Evolutionary conservation across 2,113 vertebrate species (phyloP).

Genomic region (Pseudopipra pipra): DNA sequence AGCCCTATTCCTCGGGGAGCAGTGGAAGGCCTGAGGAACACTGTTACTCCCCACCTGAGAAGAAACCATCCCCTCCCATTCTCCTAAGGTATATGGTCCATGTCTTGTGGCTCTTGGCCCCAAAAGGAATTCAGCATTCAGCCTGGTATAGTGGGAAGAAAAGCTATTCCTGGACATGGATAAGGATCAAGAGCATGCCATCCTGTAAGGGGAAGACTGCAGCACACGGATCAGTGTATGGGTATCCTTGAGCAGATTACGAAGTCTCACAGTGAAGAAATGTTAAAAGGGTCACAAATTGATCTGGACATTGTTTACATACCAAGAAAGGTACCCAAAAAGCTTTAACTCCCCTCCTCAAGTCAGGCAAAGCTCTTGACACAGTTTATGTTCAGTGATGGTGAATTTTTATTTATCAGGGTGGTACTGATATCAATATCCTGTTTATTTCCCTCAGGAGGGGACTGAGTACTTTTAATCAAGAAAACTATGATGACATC

Average conservation of each 20-base stretch:
- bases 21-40: neutral
- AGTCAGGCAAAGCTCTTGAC: neutral
- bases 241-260: neutral
- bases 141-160: neutral
- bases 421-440: neutral
- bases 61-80: neutral
- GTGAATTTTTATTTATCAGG: neutral
- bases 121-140: neutral
- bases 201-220: neutral
- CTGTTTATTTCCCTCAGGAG: neutral
- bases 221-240: neutral
- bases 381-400: neutral
- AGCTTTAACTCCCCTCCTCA: neutral
- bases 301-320: neutral
- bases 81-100: neutral
- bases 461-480: neutral
- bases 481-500: neutral
- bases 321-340: neutral
- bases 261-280: neutral
- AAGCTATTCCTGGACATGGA: neutral
- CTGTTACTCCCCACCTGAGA: neutral
- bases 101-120: neutral
- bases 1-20: neutral
- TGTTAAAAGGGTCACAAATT: neutral
- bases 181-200: neutral